phyloP scores from a whole-genome alignment of 2,797 vertebrate species.

The Psittacula echo region DNA sequence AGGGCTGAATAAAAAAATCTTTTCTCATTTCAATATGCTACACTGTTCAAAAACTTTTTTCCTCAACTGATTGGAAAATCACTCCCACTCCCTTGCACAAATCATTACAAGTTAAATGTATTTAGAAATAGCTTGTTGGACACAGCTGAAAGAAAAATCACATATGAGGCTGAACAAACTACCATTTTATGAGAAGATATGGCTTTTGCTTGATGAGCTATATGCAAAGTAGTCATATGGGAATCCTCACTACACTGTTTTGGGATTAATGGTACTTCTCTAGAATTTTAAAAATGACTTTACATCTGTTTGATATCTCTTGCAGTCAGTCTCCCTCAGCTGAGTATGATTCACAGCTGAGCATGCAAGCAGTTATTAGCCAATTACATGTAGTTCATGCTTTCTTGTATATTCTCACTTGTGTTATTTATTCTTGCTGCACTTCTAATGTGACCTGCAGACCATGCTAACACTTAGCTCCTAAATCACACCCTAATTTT shows the following conservation, averaged over 20 bases:
- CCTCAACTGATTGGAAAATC: conserved; percentile 5
- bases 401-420: conserved; percentile 45
- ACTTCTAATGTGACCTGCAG: neutral
- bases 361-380: conserved; percentile 64
- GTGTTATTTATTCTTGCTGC: conserved; percentile 32
- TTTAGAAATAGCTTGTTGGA: conserved; percentile 39
- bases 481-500: conserved; percentile 9
- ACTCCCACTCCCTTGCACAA: neutral
- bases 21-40: neutral
- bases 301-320: conserved; percentile 70
- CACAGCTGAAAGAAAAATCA: conserved; percentile 51
- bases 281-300: conserved; percentile 32
- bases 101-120: conserved; percentile 28
- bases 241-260: conserved; percentile 8
- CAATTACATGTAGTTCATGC: conserved; percentile 35
- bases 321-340: conserved; percentile 64
- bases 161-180: conserved; percentile 30
- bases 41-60: conserved; percentile 5
- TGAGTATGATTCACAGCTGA: conserved; percentile 69
- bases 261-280: conserved; percentile 35
- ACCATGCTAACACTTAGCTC: neutral
- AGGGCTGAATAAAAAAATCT: neutral
- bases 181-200: neutral
- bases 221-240: neutral
- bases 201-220: conserved; percentile 36